Evolutionary conservation across 2,113 vertebrate species (phyloP), one percentile per base, ranked within the genome.

Genomic region (Polypterus senegalus): DNA sequence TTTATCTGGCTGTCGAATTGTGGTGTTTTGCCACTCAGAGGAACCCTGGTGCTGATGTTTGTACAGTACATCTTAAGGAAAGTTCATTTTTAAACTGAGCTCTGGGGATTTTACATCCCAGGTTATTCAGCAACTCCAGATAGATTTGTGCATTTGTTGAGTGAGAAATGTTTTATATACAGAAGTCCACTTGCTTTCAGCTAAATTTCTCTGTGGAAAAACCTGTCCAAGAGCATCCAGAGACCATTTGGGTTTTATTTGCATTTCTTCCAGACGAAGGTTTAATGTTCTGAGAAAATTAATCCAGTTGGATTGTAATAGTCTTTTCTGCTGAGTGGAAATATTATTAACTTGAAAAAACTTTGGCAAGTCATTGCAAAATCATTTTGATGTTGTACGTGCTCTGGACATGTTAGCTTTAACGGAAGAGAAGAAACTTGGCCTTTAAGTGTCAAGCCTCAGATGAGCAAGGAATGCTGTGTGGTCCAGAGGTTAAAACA

Each of bases 211-310:
- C 43, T 7, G 6, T 9, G 54, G 7, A 45, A 57, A 27, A 57
- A 57, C 56, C 56, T 57, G 56, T 27, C 56, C 56, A 57, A 57
- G 3, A 57, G 27, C 56, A 11, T 27, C 27, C 43, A 57, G 56
- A 57, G 56, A 57, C 27, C 56, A 57, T 57, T 27, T 57, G 56
- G 56, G 56, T 57, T 57, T 11, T 57, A 57, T 57, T 57, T 43
- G 10, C 56, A 57, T 57, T 57, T 57, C 56, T 45, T 57, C 46
- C 56, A 57, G 56, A 57, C 56, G 43, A 44, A 57, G 4, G 27
- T 45, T 7, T 27, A 44, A 27, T 57, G 27, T 7, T 6, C 27
- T 57, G 5, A 57, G 56, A 57, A 55, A 57, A 57, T 45, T 57
- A 57, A 57, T 57, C 56, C 56, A 57, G 56, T 44, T 57, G 56